These are phyloP conservation scores for Muscicapa striata DNA, from an alignment of 2,797 vertebrate genomes.

Conservation along the genomic window DNA sequence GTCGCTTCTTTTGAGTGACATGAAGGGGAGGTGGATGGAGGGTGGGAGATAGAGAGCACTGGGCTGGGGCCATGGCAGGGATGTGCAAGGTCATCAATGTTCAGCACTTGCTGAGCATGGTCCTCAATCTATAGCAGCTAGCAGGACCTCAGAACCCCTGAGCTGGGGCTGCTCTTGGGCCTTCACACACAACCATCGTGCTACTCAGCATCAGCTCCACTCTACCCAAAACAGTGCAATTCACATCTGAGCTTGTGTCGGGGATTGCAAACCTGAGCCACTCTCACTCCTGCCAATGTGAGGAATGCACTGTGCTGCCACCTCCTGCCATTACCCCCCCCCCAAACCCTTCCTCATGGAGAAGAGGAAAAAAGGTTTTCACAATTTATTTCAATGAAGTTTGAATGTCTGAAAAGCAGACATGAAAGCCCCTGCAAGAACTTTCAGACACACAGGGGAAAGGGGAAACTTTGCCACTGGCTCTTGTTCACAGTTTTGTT, in stretches of 20 bases:
- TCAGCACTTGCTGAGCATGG: neutral
- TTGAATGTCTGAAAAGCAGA: neutral
- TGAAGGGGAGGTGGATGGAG: neutral
- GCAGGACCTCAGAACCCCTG: accelerated
- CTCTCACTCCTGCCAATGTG: neutral
- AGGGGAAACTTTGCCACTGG: neutral
- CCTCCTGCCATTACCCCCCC: neutral
- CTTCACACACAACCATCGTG: accelerated
- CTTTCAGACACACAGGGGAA: neutral
- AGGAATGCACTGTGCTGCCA: accelerated
- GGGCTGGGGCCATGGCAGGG: neutral
- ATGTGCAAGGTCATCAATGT: neutral
- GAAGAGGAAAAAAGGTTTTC: neutral
- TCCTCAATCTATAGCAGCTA: neutral
- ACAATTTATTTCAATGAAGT: neutral
- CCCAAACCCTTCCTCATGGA: neutral
- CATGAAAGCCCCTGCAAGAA: neutral
- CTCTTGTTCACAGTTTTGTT: neutral
- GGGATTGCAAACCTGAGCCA: accelerated
- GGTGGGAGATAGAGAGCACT: accelerated
- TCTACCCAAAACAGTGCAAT: neutral
- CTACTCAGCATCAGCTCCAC: neutral
- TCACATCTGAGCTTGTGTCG: neutral
- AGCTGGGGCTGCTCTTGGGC: neutral
- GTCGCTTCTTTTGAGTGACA: neutral